A percentile compares a stretch with the other conserved stretches of the same genome.
Evolutionary conservation across 2,888 invertebrate genomes (phyloP).

Genomic region (Nephrotoma flavescens): DNA sequence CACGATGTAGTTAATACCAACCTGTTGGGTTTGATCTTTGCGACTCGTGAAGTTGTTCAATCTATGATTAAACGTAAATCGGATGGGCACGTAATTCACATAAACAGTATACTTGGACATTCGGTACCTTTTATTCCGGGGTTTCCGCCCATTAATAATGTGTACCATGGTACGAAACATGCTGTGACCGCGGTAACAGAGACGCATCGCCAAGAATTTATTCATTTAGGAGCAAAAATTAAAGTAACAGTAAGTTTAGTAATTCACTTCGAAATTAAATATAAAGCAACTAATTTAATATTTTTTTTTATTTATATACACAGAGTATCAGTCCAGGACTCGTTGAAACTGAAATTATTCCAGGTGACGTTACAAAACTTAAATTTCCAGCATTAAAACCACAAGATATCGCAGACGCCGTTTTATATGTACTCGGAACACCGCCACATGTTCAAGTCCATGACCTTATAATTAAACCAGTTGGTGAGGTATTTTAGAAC

Average conservation of each 20-base stretch:
- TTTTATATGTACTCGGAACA: conserved; percentile 20
- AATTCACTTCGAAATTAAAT: too few species aligned
- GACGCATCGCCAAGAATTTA: too few species aligned
- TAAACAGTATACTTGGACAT: conserved; percentile 30
- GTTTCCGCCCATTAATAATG: conserved; percentile 8
- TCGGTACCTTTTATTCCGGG: conserved; percentile 13
- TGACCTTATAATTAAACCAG: conserved; percentile 17
- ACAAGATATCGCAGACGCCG: conserved; percentile 18
- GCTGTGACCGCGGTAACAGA: too few species aligned
- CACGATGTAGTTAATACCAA: conserved; percentile 32
- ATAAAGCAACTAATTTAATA: too few species aligned
- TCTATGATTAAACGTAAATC: conserved; percentile 33
- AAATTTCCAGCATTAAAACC: conserved; percentile 5
- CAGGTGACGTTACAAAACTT: too few species aligned
- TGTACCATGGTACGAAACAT: too few species aligned
- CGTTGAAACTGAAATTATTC: too few species aligned
- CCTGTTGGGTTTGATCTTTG: conserved; percentile 28
- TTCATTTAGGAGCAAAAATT: too few species aligned
- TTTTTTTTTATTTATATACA: too few species aligned
- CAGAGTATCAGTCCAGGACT: too few species aligned
- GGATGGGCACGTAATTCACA: conserved; percentile 32
- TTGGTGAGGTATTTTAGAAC: conserved; percentile 18
- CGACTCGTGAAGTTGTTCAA: conserved; percentile 31
- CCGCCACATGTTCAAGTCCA: conserved; percentile 15
- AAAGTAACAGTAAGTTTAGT: too few species aligned